A percentile compares a stretch with the other conserved stretches of the same genome.
phyloP scores from a whole-genome alignment of 1,140 invertebrate genomes.

The Leucophenga varia region DNA sequence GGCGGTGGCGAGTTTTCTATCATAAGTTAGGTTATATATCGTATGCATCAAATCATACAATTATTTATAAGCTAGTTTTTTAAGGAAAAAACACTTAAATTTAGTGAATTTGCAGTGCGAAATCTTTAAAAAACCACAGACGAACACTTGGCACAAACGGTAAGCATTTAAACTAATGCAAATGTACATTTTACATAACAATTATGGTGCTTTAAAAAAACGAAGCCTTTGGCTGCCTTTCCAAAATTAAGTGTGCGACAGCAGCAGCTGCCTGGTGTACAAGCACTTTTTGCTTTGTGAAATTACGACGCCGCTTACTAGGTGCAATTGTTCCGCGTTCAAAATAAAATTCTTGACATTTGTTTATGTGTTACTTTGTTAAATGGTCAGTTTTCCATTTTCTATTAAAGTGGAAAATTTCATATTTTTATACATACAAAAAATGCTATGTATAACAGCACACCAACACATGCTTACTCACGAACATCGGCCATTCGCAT shows the following conservation, averaged over 20 bases:
- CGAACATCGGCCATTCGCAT: slow-evolving; percentile 38
- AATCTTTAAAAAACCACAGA: slow-evolving; percentile 21
- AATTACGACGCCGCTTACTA: too few species aligned
- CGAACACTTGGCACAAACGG: slow-evolving; percentile 22
- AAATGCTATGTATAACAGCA: slow-evolving; percentile 8
- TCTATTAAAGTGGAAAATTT: slow-evolving; percentile 16
- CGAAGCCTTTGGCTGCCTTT: too few species aligned
- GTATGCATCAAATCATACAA: slow-evolving; percentile 57
- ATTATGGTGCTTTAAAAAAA: slow-evolving; percentile 1
- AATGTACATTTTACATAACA: slow-evolving; percentile 21
- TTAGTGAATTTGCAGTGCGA: slow-evolving; percentile 57
- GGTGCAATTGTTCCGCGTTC: too few species aligned
- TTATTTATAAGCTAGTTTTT: slow-evolving; percentile 58
- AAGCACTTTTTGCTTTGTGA: too few species aligned
- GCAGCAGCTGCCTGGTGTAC: too few species aligned
- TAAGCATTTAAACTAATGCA: slow-evolving; percentile 9
- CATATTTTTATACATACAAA: slow-evolving; percentile 15
- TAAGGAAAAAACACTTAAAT: slow-evolving; percentile 58
- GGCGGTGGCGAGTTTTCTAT: slow-evolving; percentile 24
- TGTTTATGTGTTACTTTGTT: too few species aligned
- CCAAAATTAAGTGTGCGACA: too few species aligned
- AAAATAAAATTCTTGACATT: too few species aligned
- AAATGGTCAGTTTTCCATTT: too few species aligned
- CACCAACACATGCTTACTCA: slow-evolving; percentile 13
- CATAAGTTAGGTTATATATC: slow-evolving; percentile 58